Conservation (phyloP, 2,797 vertebrate genomes). For the Aphelocoma californica region DNA sequence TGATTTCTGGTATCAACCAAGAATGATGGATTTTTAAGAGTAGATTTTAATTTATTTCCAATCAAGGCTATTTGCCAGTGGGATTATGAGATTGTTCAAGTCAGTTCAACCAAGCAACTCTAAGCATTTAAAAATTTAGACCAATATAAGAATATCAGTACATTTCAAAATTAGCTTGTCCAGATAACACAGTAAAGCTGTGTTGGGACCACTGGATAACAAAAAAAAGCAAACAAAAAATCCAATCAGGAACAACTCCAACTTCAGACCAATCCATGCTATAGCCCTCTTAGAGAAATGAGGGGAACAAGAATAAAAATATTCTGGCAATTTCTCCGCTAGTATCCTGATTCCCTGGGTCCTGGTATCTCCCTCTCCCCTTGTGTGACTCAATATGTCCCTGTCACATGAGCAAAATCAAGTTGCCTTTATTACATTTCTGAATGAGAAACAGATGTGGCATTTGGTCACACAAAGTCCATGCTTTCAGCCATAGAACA, state of each 20-base stretch:
- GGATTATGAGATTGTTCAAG: background rate
- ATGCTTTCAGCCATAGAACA: background rate
- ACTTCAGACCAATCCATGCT: background rate
- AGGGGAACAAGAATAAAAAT: background rate
- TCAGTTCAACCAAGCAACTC: background rate
- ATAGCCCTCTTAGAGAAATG: background rate
- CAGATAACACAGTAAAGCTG: background rate
- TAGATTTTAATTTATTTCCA: background rate
- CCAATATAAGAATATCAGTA: background rate
- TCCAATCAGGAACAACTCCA: background rate
- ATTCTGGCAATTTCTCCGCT: background rate
- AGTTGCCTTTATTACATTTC: background rate
- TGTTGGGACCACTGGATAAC: background rate
- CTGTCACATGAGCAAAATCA: background rate
- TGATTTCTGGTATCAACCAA: background rate
- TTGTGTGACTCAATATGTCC: background rate
- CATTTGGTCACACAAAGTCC: background rate
- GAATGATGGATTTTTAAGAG: background rate
- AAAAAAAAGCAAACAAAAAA: background rate
- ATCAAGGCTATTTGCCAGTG: background rate
- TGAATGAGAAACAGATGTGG: background rate
- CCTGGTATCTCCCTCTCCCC: background rate
- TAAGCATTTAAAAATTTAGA: background rate
- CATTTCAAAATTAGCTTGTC: background rate
- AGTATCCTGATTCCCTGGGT: fast-evolving